Evolutionary conservation across 2,888 invertebrate species (phyloP).

Genomic region (Pomacea canaliculata): DNA sequence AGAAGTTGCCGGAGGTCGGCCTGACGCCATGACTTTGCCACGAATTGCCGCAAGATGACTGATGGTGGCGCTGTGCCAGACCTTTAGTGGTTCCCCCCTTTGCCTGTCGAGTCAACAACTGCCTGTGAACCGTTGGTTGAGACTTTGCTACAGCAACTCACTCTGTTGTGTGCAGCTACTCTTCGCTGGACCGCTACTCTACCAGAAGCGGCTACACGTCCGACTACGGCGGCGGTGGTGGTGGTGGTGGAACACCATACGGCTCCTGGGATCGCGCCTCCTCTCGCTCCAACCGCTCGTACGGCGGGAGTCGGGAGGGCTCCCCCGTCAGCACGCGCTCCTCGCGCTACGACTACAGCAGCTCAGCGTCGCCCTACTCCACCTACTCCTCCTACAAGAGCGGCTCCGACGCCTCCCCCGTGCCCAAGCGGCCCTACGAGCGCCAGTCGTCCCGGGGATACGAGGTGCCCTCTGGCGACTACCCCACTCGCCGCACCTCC

Average conservation of each 20-base stretch:
- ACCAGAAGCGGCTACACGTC: conserved; percentile 60
- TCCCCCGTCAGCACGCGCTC: conserved; percentile 56
- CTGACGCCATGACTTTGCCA: too few relatives aligned
- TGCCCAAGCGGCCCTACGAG: conserved; percentile 47
- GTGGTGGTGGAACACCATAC: conserved; percentile 44
- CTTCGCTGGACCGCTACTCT: conserved; percentile 50
- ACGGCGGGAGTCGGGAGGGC: conserved; percentile 58
- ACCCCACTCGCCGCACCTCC: conserved; percentile 1
- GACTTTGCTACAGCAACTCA: too few relatives aligned
- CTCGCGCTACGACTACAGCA: conserved; percentile 60
- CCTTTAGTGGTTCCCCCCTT: too few relatives aligned
- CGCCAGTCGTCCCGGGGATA: conserved; percentile 51
- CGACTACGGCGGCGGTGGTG: conserved; percentile 57
- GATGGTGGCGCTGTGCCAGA: too few relatives aligned
- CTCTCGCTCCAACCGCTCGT: conserved; percentile 47
- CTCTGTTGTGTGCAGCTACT: conserved; percentile 26
- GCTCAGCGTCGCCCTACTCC: conserved; percentile 56
- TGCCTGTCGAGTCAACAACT: too few relatives aligned
- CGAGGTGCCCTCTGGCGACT: conserved; percentile 33
- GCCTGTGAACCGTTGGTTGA: too few relatives aligned
- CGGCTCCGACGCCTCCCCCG: conserved; percentile 49
- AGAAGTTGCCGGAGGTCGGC: too few relatives aligned
- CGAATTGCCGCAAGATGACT: too few relatives aligned
- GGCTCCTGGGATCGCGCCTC: conserved; percentile 59
- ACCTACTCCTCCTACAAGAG: conserved; percentile 57